Base-by-base conservation (phyloP, 1,140 invertebrate species). In the Brachionus koreanus region DNA sequence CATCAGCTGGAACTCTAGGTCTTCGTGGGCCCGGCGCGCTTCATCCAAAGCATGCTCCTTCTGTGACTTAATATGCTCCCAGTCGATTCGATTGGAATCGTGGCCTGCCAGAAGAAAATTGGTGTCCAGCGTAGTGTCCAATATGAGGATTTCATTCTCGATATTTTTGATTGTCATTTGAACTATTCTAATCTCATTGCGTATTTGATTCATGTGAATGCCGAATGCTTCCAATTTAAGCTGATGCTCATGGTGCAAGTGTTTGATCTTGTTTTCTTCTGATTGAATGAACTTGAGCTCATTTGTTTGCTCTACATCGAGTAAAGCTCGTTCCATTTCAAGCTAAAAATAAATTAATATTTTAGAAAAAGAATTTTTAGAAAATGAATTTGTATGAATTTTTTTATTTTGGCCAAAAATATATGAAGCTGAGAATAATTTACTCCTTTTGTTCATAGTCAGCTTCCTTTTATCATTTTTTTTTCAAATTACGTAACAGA, bases 1-100 rank as follows among this genome's bases (percentile, higher is more conserved):
- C 79, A 82, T 82, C 19, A 82, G 35, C 23, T 82, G 79, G 49
- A 82, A 82, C 42, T 82, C 79, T 3, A 82, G 61, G 13, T 82
- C 79, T 35, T 82, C 79, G 39, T 82, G 79, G 29, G 57, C 57
- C 5, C 57, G 57, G 2, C 43, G 37, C 25, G 79, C 57, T n/a
- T 82, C 79, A 13, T 65, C 79, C 16, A 82, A 16, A 29, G 39
- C 35, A 35, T 69, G 57, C 19, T 82, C 35, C 19, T 82, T 82
- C 65, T 57, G 57, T 29, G 10, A 16, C 25, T 49, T 46, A 9
- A 82, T 43, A 43, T 33, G 33, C 19, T 37, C n/a, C 49, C 46
- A 77, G n/a, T 77, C 29, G 6, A 75, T 75, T 12, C 42, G 43
- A 13, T n/a, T 61, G 29, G 33, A 49, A 67, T 65, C 42, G 16